Conservation (phyloP, 2,888 invertebrate genomes). For the Rosalia funebris region DNA sequence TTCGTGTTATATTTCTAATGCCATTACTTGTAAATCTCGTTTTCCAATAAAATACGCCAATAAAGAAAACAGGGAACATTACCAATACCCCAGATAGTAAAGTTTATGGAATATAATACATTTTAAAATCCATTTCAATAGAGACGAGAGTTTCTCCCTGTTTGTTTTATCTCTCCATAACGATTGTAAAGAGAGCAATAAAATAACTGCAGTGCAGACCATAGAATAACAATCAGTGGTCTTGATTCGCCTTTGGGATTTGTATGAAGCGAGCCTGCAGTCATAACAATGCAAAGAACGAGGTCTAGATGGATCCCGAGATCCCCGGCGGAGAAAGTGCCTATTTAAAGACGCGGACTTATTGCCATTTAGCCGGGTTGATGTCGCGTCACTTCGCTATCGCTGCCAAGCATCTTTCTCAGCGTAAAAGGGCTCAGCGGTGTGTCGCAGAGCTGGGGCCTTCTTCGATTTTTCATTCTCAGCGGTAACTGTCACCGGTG, state of each 20-base stretch:
- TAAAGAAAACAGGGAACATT: slow-evolving; percentile 8
- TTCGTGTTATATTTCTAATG: too few species aligned
- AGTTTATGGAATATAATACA: slow-evolving; percentile 40
- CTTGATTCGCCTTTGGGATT: slow-evolving; percentile 37
- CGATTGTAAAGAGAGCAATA: slow-evolving; percentile 54
- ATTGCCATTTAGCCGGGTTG: slow-evolving; percentile 39
- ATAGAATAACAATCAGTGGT: slow-evolving; percentile 54
- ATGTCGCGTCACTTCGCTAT: slow-evolving; percentile 36
- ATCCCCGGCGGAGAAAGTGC: slow-evolving; percentile 33
- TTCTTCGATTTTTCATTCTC: slow-evolving; percentile 58
- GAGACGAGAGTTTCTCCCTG: slow-evolving; percentile 31
- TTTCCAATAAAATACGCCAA: neutral
- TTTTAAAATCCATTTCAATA: slow-evolving; percentile 44
- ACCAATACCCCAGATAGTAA: slow-evolving; percentile 35
- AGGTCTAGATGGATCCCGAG: slow-evolving; percentile 41
- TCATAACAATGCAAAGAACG: slow-evolving; percentile 35
- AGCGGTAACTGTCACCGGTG: slow-evolving; percentile 59
- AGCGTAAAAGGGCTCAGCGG: slow-evolving; percentile 26
- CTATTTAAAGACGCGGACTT: slow-evolving; percentile 37
- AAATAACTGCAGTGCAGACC: slow-evolving; percentile 54
- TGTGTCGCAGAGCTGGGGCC: slow-evolving; percentile 29
- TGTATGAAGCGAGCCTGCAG: slow-evolving; percentile 27
- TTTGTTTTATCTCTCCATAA: slow-evolving; percentile 52
- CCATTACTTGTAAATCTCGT: too few species aligned
- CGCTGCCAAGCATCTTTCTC: slow-evolving; percentile 31